These are phyloP conservation scores for Lepus townsendii DNA, from an alignment of 2,797 vertebrate genomes.

Conservation along the genomic window DNA sequence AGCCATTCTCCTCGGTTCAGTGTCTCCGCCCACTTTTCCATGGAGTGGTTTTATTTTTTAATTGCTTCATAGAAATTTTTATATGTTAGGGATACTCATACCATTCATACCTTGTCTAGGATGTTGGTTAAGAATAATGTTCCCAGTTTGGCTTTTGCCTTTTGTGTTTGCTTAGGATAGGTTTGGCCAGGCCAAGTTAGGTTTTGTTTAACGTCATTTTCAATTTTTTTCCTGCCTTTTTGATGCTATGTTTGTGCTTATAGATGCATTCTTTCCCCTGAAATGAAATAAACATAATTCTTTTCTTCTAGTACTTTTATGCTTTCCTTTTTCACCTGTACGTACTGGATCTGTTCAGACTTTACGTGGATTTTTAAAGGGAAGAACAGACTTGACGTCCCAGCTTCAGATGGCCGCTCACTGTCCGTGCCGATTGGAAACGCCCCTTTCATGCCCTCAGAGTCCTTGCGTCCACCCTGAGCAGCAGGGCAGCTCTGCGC, in stretches of 20 bases:
- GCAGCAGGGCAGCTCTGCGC: not conserved
- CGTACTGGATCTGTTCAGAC: not conserved
- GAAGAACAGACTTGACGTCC: not conserved
- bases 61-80: not conserved
- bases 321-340: not conserved
- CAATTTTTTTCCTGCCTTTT: not conserved
- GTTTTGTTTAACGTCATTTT: not conserved
- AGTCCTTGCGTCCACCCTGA: not conserved
- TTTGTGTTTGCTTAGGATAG: not conserved
- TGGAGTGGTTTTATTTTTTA: not conserved
- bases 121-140: not conserved
- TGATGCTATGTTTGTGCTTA: not conserved
- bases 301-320: not conserved
- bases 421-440: not conserved
- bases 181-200: not conserved
- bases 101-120: not conserved
- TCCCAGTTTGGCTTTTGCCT: not conserved
- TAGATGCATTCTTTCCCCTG: not conserved
- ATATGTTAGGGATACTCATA: not conserved
- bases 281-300: not conserved
- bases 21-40: not conserved
- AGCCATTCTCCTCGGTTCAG: not conserved
- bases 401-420: not conserved
- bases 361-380: not conserved
- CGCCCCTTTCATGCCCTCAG: not conserved